Conservation (phyloP, 2,888 invertebrate species). For the Apodemia hepburni region DNA sequence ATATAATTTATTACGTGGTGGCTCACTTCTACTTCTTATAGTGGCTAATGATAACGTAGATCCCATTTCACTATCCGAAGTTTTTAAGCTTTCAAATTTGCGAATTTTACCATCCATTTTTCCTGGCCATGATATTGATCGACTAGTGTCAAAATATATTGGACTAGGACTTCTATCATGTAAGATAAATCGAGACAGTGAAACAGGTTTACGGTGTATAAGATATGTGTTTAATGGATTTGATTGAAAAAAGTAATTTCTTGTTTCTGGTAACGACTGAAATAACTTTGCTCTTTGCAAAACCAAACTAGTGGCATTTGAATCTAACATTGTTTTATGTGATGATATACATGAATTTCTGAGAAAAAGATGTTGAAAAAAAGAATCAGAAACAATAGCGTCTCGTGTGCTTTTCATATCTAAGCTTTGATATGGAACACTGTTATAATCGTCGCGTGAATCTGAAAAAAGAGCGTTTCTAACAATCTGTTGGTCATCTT, state of each 20-base stretch:
- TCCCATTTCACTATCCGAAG: slow-evolving; percentile 61
- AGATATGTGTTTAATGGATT: slow-evolving; percentile 84
- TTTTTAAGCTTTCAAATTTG: slow-evolving; percentile 71
- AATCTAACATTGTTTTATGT: slow-evolving; percentile 48
- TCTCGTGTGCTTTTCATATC: slow-evolving; percentile 80
- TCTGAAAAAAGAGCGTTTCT: background rate
- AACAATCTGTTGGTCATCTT: background rate
- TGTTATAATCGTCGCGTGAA: background rate
- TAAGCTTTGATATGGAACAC: slow-evolving; percentile 38
- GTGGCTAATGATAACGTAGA: slow-evolving; percentile 69
- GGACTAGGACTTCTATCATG: slow-evolving; percentile 80
- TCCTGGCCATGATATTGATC: slow-evolving; percentile 81
- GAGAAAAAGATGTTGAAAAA: slow-evolving; percentile 86
- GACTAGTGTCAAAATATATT: slow-evolving; percentile 75
- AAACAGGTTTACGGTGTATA: slow-evolving; percentile 84
- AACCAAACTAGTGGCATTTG: slow-evolving; percentile 75
- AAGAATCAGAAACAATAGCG: slow-evolving; percentile 81
- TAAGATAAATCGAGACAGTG: slow-evolving; percentile 85
- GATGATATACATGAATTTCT: slow-evolving; percentile 57
- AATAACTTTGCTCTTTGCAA: slow-evolving; percentile 85
- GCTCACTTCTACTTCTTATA: slow-evolving; percentile 83
- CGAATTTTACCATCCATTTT: slow-evolving; percentile 72
- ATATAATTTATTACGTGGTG: slow-evolving; percentile 76
- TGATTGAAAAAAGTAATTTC: slow-evolving; percentile 45
- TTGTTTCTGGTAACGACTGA: slow-evolving; percentile 70